These are phyloP conservation scores for Drosophila quinaria DNA, from an alignment of 2,888 invertebrate genomes.

Conservation along the genomic window DNA sequence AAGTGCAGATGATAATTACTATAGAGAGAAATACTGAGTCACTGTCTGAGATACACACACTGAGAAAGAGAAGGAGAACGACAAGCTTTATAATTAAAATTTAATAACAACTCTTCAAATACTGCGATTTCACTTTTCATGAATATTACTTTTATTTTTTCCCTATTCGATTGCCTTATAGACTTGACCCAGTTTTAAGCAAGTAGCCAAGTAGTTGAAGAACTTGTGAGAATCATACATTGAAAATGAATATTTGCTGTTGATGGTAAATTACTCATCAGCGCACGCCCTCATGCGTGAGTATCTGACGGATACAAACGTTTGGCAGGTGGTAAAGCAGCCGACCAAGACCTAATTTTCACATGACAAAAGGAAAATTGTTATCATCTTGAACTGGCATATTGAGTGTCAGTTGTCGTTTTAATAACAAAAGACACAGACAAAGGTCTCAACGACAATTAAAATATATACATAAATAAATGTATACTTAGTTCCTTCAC, in stretches of 20 bases:
- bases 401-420: conserved; percentile 61
- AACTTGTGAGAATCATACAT: conserved; percentile 52
- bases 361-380: conserved; percentile 70
- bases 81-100: conserved; percentile 58
- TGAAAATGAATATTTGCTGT: conserved; percentile 55
- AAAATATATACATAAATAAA: conserved; percentile 24
- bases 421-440: conserved; percentile 48
- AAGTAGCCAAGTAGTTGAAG: conserved; percentile 37
- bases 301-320: conserved; percentile 48
- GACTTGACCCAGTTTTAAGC: conserved; percentile 70
- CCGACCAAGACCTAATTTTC: conserved; percentile 76
- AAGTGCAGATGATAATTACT: conserved; percentile 69
- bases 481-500: conserved; percentile 40
- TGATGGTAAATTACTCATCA: conserved; percentile 56
- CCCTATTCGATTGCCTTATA: conserved; percentile 38
- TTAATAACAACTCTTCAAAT: conserved; percentile 65
- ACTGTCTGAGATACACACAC: conserved; percentile 11
- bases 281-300: conserved; percentile 72
- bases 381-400: conserved; percentile 54
- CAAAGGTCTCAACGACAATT: conserved; percentile 46
- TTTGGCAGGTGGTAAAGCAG: conserved; percentile 29
- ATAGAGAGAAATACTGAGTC: conserved; percentile 12
- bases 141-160: conserved; percentile 21
- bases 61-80: conserved; percentile 21
- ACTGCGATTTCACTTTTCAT: conserved; percentile 74